Percentiles rank a stretch among this genome's conserved stretches.
These are phyloP conservation scores for Monomorium pharaonis DNA, from an alignment of 1,140 invertebrate genomes.

Conservation along the genomic window DNA sequence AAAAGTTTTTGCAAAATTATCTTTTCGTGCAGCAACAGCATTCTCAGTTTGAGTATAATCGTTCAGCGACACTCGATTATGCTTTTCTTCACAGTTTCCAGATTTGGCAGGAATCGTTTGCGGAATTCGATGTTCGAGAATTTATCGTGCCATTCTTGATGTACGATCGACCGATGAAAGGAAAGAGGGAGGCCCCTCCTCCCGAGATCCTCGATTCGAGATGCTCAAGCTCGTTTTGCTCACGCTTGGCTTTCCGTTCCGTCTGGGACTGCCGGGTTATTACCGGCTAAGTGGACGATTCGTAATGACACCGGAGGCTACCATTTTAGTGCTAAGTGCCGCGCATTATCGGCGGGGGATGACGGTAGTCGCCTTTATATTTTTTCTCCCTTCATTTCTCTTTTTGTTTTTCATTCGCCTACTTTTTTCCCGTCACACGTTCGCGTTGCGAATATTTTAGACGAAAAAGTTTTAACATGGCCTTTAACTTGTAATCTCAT, in stretches of 20 bases:
- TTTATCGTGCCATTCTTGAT: slow-evolving; percentile 30
- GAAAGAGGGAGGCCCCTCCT: slow-evolving; percentile 29
- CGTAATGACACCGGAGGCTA: slow-evolving; percentile 77
- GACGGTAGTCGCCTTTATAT: slow-evolving; percentile 63
- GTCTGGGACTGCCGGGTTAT: slow-evolving; percentile 73
- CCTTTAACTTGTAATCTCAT: not conserved
- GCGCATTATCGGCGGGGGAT: slow-evolving; percentile 75
- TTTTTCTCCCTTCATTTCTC: not conserved
- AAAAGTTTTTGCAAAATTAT: not conserved
- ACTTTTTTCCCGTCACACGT: not conserved
- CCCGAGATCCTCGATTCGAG: slow-evolving; percentile 61
- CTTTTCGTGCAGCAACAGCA: not conserved
- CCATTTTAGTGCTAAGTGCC: slow-evolving; percentile 78
- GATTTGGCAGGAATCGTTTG: not conserved
- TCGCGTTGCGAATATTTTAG: not conserved
- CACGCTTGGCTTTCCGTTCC: slow-evolving; percentile 70
- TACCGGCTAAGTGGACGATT: slow-evolving; percentile 76
- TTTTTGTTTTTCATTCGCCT: not conserved
- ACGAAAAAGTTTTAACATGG: not conserved
- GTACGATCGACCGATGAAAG: slow-evolving; percentile 33
- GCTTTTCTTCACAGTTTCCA: not conserved
- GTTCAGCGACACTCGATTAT: not conserved
- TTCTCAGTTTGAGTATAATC: not conserved
- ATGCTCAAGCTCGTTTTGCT: slow-evolving; percentile 54
- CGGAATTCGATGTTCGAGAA: not conserved